Percentiles rank a stretch among this genome's conserved stretches.
phyloP scores from a whole-genome alignment of 92 coral and sea anemone genomes.

The Paramuricea clavata region DNA sequence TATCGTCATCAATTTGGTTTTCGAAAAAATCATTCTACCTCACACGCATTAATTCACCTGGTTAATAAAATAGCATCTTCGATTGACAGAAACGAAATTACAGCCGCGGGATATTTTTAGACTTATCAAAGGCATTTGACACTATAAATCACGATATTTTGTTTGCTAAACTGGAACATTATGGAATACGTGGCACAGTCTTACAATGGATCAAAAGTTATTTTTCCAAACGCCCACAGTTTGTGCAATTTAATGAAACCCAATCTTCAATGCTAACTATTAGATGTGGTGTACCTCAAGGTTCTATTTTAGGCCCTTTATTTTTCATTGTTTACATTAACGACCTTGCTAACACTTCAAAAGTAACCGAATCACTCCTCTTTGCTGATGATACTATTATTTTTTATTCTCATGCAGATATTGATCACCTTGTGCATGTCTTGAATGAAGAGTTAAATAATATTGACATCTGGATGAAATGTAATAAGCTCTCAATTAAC shows the following conservation, averaged over 20 bases:
- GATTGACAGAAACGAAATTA: slow-evolving; percentile 57
- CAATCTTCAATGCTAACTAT: neutral
- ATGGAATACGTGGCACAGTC: slow-evolving; percentile 8
- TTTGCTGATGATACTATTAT: slow-evolving; percentile 21
- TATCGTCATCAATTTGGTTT: slow-evolving; percentile 54
- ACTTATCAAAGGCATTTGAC: slow-evolving; percentile 52
- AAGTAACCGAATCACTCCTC: neutral
- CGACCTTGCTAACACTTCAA: neutral
- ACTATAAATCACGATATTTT: slow-evolving; percentile 25
- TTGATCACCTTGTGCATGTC: neutral
- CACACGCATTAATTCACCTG: slow-evolving; percentile 41
- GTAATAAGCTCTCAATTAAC: slow-evolving; percentile 23
- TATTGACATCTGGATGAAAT: slow-evolving; percentile 37
- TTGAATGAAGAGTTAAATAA: slow-evolving; percentile 37
- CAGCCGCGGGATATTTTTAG: slow-evolving; percentile 40
- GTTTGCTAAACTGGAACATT: slow-evolving; percentile 20
- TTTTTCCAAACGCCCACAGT: neutral
- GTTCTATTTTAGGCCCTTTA: neutral
- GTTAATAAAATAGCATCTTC: slow-evolving; percentile 41
- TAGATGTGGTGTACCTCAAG: slow-evolving; percentile 27
- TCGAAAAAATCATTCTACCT: slow-evolving; percentile 55
- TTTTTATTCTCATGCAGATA: slow-evolving; percentile 8
- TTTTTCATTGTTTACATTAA: neutral
- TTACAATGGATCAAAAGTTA: neutral
- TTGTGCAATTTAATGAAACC: slow-evolving; percentile 14